Evolutionary conservation across 2,797 vertebrate genomes (phyloP).

Genomic region (Jordanella pulchra): DNA sequence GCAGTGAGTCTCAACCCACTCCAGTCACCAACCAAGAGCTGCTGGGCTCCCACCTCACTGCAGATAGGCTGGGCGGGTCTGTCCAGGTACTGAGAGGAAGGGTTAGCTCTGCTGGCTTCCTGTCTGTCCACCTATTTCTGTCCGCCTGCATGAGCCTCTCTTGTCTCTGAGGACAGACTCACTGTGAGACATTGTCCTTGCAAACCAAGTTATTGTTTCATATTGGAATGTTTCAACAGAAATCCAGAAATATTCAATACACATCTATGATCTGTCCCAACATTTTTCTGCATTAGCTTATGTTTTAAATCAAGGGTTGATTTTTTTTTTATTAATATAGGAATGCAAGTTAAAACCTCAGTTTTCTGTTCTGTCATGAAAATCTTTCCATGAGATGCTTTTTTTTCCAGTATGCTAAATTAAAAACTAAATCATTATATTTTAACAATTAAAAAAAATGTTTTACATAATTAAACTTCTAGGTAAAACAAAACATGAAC

Average conservation of each 20-base stretch:
- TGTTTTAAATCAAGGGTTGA: background rate
- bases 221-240: background rate
- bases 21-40: slow-evolving; percentile 86
- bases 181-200: slow-evolving; percentile 10
- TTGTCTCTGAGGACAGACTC: slow-evolving; percentile 42
- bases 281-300: background rate
- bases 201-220: background rate
- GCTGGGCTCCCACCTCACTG: slow-evolving; percentile 86
- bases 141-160: slow-evolving; percentile 49
- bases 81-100: slow-evolving; percentile 85
- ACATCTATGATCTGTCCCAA: background rate
- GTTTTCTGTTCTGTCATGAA: too few relatives aligned
- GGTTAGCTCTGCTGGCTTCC: slow-evolving; percentile 51
- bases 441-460: too few relatives aligned
- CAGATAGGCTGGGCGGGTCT: slow-evolving; percentile 88
- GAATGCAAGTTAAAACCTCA: too few relatives aligned
- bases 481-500: too few relatives aligned
- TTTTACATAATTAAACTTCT: too few relatives aligned
- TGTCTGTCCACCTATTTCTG: slow-evolving; percentile 45
- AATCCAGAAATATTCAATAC: background rate
- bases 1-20: slow-evolving; percentile 86
- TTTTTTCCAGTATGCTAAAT: too few relatives aligned
- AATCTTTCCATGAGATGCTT: too few relatives aligned
- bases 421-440: background rate
- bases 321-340: background rate